These are phyloP conservation scores for Lucilia sericata DNA, from an alignment of 1,140 invertebrate genomes.

Conservation along the genomic window DNA sequence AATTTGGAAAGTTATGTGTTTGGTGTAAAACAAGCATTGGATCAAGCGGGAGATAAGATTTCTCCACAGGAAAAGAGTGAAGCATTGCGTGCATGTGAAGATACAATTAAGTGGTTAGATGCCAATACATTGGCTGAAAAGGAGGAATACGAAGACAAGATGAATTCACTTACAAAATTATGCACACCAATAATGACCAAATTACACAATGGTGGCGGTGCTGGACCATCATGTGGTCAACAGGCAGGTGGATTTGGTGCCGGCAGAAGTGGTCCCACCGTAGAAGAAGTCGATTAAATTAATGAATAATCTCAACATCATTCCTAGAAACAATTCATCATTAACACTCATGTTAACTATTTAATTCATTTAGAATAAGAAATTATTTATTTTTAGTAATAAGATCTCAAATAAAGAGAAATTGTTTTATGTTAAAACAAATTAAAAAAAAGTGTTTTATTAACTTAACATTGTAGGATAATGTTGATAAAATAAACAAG, in stretches of 20 bases:
- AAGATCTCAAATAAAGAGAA: background rate
- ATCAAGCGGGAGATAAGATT: constrained; percentile 69
- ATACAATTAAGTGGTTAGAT: constrained; percentile 76
- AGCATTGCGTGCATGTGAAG: constrained; percentile 69
- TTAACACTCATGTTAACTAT: background rate
- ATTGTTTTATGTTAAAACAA: constrained; percentile 41
- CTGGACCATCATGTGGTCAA: constrained; percentile 64
- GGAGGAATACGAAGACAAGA: constrained; percentile 75
- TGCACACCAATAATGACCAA: constrained; percentile 73
- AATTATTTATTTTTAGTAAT: background rate
- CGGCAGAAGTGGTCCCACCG: constrained; percentile 71
- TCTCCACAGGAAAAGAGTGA: constrained; percentile 71
- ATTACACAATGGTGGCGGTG: constrained; percentile 69
- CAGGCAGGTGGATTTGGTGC: constrained; percentile 68
- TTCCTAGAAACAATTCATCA: background rate
- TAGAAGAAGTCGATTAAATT: constrained; percentile 81
- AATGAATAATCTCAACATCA: background rate
- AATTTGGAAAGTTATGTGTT: constrained; percentile 80
- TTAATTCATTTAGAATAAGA: background rate
- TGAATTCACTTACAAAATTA: constrained; percentile 70
- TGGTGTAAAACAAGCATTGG: constrained; percentile 74
- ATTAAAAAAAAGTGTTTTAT: too few relatives aligned
- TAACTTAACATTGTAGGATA: too few relatives aligned
- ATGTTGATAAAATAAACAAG: too few relatives aligned
- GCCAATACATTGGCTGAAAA: constrained; percentile 74